Evolutionary conservation across 2,113 vertebrate genomes (phyloP), one percentile per base, ranked within the genome.

Genomic region (Brachyhypopomus occidentalis): DNA sequence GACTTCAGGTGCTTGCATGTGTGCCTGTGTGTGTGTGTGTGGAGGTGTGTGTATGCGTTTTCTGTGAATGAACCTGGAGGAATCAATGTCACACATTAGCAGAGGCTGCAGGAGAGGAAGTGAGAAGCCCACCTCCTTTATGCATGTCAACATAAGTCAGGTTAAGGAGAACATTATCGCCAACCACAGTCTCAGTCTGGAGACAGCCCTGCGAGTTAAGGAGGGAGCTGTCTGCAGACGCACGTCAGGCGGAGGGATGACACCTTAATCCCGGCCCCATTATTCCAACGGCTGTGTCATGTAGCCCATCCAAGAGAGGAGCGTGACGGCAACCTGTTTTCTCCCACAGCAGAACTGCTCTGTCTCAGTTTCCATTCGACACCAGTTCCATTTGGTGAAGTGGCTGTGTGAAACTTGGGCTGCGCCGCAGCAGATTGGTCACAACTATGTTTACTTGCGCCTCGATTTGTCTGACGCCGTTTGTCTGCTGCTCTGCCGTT

Each of bases 181-280:
- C 70, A 75, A 36, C 70, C 67, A 34, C 71, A 76, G 63, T 34
- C 8, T 59, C 58, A 84, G 73, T 16, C 56, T 72, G 36, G 23
- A 85, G 79, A 60, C 77, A 72, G 70, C 62, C 41, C 36, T 30
- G 59, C 52, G 66, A 80, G 72, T 81, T 77, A 63, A 70, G 38
- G 55, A 84, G 56, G 34, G 60, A 83, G 55, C 66, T 25, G 70
- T 79, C 82, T 72, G 83, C 83, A 41, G 80, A 74, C 85, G 80
- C 75, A 75, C 48, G 72, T 84, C 82, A 67, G 79, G 83, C 64
- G 83, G 69, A 81, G 66, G 77, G 75, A 83, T 80, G 81, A 81
- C 69, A 71, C 84, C 87, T 85, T 78, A 82, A 80, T 87, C 84
- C 84, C 76, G 70, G 59, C 76, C 62, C 70, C 69, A 63, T 88